Base-by-base conservation (phyloP, 2,113 vertebrate species). In the Ellobius talpinus region DNA sequence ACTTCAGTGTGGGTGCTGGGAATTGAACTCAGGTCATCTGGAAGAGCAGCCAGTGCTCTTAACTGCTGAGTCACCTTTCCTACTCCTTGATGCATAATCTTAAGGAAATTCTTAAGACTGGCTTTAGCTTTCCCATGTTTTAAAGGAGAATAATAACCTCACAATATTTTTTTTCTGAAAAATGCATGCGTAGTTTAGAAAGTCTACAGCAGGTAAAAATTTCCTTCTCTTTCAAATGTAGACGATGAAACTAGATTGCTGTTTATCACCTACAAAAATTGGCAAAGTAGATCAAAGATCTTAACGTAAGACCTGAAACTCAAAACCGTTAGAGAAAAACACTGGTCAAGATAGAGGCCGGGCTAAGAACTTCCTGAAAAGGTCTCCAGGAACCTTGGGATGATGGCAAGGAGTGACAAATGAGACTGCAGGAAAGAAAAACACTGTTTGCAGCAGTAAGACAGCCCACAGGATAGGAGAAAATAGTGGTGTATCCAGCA, bases 371-470 rank as follows among this genome's bases (percentile, higher is more conserved):
- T 52, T 87, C 52, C 21, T 52, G 65, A 50, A 87, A 87, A 70
- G 12, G 33, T 52, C 33, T 16, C 45, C 33, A 52, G 7, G 19
- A 87, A 36, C 47, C 66, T 36, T 17, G 47, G 13, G 13, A 87
- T n/a, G 12, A n/a, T 6, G 1, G 39, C 31, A 17, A 39, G 4
- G 36, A 16, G 33, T 55, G 66, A 52, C 7, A 17, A n/a, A 29
- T 72, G 66, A 50, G 65, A 87, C 29, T 0, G 3, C 10, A 36
- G 0, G 1, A 36, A 68, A 33, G 29, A 11, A 47, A 66, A 86
- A 3, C 0, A 2, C 31, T 45, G 26, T 5, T 1, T 0, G 2
- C 2, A 19, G 39, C 26, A 12, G 7, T 3, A 36, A 72, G 42
- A n/a, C 21, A 58, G 6, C 45, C 45, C 12, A 7, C 45, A 72